Conservation (phyloP, 2,113 vertebrate genomes). For the Cyanoderma ruficeps region DNA sequence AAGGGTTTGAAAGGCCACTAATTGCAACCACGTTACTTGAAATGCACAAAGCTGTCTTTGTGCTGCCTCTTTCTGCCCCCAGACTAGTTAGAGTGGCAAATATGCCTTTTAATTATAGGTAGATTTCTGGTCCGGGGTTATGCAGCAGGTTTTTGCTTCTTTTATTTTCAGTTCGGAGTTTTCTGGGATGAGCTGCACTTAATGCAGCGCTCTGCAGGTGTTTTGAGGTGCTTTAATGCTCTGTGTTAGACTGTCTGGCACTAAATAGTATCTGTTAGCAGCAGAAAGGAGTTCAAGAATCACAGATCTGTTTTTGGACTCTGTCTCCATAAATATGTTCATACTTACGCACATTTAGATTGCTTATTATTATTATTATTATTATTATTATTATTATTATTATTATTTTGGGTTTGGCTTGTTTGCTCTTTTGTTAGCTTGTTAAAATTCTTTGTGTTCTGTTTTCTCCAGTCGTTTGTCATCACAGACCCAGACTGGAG, state of each 20-base stretch:
- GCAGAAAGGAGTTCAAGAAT: not conserved
- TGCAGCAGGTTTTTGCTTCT: not conserved
- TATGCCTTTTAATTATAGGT: conserved; percentile 21
- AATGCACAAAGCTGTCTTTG: conserved; percentile 55
- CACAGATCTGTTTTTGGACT: not conserved
- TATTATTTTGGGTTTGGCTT: not conserved
- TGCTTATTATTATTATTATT: not conserved
- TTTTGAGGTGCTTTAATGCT: not conserved
- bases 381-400: no score
- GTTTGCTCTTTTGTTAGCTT: not conserved
- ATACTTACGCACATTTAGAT: not conserved
- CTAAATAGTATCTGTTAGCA: not conserved
- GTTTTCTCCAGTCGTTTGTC: conserved; percentile 25
- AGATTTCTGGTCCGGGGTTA: not conserved
- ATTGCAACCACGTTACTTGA: conserved; percentile 32
- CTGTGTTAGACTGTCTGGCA: not conserved
- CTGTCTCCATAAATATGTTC: not conserved
- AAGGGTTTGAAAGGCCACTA: conserved; percentile 28
- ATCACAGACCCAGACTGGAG: not conserved
- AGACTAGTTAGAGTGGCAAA: conserved; percentile 43
- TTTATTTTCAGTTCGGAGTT: not conserved
- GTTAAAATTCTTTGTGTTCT: conserved; percentile 28
- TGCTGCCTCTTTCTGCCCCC: conserved; percentile 11
- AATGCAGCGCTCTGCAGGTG: not conserved
- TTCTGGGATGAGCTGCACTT: not conserved